A percentile compares a stretch with the other conserved stretches of the same genome.
Conservation (phyloP, 2,888 invertebrate genomes). For the Xestobium rufovillosum region DNA sequence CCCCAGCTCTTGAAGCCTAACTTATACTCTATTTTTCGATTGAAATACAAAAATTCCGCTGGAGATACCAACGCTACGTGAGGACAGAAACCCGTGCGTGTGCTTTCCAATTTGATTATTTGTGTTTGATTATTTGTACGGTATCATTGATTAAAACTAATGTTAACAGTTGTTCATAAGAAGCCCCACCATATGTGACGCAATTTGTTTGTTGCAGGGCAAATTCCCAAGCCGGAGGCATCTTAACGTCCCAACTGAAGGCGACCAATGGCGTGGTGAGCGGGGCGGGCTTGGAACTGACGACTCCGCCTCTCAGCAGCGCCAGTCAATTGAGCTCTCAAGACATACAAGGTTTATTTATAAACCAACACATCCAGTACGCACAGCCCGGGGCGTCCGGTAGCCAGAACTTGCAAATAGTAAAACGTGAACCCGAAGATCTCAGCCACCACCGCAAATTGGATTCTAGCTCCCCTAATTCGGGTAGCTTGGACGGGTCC, state of each 20-base stretch:
- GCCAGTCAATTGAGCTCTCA: slow-evolving; percentile 55
- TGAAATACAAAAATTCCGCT: too few relatives aligned
- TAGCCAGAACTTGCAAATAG: slow-evolving; percentile 56
- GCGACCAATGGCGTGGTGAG: slow-evolving; percentile 62
- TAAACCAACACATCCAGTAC: slow-evolving; percentile 57
- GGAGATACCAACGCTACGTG: too few relatives aligned
- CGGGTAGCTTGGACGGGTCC: slow-evolving; percentile 46
- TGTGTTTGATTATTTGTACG: too few relatives aligned
- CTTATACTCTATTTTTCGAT: too few relatives aligned
- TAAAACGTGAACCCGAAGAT: slow-evolving; percentile 78
- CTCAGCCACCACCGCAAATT: slow-evolving; percentile 62
- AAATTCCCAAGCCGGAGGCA: slow-evolving; percentile 43
- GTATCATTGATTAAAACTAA: too few relatives aligned
- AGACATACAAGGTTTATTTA: slow-evolving; percentile 49
- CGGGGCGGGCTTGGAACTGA: slow-evolving; percentile 54
- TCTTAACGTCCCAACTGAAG: slow-evolving; percentile 62
- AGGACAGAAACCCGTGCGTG: too few relatives aligned
- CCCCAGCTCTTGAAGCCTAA: too few relatives aligned
- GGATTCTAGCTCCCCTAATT: slow-evolving; percentile 53
- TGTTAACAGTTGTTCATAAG: too few relatives aligned
- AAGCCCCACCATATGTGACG: slow-evolving; percentile 25
- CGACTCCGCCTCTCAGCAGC: slow-evolving; percentile 42
- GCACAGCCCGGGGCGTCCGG: slow-evolving; percentile 43
- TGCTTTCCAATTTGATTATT: too few relatives aligned
- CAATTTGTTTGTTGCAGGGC: slow-evolving; percentile 42